Evolutionary conservation across 1,140 invertebrate species (phyloP).

Genomic region (Drosophila novamexicana): DNA sequence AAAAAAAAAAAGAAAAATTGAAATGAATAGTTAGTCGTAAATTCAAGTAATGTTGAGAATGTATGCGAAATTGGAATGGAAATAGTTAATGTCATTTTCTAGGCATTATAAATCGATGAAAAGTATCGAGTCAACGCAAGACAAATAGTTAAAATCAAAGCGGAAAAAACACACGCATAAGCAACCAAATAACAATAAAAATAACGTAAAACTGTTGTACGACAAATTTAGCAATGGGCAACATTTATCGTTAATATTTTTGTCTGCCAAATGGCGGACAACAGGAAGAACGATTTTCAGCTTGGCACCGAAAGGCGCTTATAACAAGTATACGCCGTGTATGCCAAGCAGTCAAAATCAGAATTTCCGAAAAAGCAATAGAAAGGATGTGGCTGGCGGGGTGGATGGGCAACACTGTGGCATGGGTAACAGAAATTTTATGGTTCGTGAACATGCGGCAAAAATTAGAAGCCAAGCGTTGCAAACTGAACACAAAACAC

Average conservation of each 20-base stretch:
- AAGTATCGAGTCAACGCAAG: not conserved
- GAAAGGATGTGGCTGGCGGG: not conserved
- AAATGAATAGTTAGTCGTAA: too few relatives aligned
- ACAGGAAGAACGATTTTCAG: constrained; percentile 28
- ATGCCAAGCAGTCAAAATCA: constrained; percentile 35
- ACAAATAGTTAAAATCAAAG: constrained; percentile 31
- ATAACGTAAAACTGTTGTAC: constrained; percentile 53
- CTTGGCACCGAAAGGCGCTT: constrained; percentile 40
- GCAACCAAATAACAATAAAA: constrained; percentile 56
- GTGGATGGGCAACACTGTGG: not conserved
- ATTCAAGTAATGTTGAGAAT: too few relatives aligned
- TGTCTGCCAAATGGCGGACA: constrained; percentile 55
- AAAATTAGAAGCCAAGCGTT: constrained; percentile 69
- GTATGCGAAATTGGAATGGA: too few relatives aligned
- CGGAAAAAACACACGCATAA: constrained; percentile 69
- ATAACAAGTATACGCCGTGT: constrained; percentile 71
- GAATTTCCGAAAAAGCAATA: constrained; percentile 17
- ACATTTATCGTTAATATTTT: constrained; percentile 61
- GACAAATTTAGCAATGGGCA: constrained; percentile 39
- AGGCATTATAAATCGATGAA: not conserved
- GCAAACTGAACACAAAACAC: constrained; percentile 52
- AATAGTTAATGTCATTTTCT: not conserved
- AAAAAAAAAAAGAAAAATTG: too few relatives aligned
- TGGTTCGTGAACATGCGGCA: constrained; percentile 73
- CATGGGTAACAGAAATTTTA: constrained; percentile 58